Evolutionary conservation across 2,113 vertebrate species (phyloP).

Genomic region (Apaloderma vittatum): DNA sequence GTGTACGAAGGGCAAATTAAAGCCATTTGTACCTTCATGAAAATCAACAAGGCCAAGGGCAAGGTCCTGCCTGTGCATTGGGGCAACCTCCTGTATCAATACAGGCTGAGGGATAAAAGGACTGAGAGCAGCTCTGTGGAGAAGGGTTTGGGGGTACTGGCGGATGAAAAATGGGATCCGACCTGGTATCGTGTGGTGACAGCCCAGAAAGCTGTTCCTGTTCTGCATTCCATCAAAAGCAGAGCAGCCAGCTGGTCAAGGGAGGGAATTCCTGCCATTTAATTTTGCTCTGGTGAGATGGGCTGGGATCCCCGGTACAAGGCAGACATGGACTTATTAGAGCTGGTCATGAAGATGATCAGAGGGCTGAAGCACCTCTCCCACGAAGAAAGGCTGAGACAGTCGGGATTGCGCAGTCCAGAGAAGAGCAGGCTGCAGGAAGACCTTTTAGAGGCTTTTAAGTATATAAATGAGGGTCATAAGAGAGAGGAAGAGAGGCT

Average conservation of each 20-base stretch:
- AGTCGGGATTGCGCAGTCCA: neutral
- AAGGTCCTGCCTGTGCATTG: neutral
- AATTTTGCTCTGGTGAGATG: fast-evolving
- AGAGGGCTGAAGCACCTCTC: neutral
- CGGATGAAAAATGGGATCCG: fast-evolving
- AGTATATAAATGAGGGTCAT: fast-evolving
- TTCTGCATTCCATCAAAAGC: neutral
- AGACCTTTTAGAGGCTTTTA: neutral
- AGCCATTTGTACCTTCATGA: neutral
- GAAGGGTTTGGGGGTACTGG: neutral
- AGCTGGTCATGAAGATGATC: neutral
- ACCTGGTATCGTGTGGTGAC: fast-evolving
- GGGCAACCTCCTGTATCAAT: fast-evolving
- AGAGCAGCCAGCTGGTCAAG: fast-evolving
- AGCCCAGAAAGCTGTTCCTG: fast-evolving
- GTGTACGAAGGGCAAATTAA: fast-evolving
- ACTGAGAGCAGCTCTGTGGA: neutral
- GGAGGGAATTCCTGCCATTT: neutral
- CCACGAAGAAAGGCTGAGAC: neutral
- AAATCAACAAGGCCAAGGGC: neutral
- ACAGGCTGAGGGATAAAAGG: neutral
- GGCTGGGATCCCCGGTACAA: too few relatives aligned
- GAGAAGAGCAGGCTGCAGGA: neutral
- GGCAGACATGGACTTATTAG: neutral
- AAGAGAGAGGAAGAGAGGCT: neutral